Percentiles rank a stretch among this genome's conserved stretches.
phyloP scores from a whole-genome alignment of 2,797 vertebrate species.

The Naso thynnoides region DNA sequence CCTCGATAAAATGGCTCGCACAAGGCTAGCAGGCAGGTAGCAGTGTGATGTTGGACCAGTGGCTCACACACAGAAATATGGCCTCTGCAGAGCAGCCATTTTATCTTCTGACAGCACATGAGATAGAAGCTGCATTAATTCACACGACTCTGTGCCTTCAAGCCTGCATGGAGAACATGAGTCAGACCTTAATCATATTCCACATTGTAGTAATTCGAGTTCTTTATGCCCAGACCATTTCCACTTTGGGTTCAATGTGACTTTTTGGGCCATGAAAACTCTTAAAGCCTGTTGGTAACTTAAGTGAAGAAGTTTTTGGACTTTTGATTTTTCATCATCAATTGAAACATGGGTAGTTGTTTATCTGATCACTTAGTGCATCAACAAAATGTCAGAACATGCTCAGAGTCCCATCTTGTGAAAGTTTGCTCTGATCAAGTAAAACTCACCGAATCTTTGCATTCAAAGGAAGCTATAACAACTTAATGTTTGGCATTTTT shows the following conservation, averaged over 20 bases:
- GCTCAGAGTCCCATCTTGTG: background rate
- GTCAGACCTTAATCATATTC: conserved; percentile 7
- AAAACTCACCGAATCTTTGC: background rate
- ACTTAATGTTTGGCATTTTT: background rate
- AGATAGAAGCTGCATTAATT: conserved; percentile 25
- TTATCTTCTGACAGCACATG: conserved; percentile 40
- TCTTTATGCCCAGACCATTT: background rate
- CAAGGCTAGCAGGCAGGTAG: conserved; percentile 18
- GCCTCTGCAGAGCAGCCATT: conserved; percentile 50
- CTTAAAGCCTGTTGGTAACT: background rate
- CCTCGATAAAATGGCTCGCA: conserved; percentile 47
- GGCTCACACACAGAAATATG: conserved; percentile 38
- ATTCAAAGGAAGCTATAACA: background rate
- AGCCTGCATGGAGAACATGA: background rate
- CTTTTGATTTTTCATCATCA: background rate
- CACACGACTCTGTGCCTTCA: conserved; percentile 13
- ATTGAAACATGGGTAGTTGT: background rate
- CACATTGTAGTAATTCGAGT: background rate
- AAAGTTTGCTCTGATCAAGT: background rate
- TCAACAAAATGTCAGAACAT: background rate
- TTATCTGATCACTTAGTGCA: background rate
- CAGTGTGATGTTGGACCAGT: conserved; percentile 3
- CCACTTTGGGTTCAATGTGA: background rate
- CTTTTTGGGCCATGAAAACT: background rate
- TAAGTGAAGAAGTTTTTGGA: background rate